Evolutionary conservation across 2,888 invertebrate genomes (phyloP), one percentile per base, ranked within the genome.

Genomic region (Meteorus colon): DNA sequence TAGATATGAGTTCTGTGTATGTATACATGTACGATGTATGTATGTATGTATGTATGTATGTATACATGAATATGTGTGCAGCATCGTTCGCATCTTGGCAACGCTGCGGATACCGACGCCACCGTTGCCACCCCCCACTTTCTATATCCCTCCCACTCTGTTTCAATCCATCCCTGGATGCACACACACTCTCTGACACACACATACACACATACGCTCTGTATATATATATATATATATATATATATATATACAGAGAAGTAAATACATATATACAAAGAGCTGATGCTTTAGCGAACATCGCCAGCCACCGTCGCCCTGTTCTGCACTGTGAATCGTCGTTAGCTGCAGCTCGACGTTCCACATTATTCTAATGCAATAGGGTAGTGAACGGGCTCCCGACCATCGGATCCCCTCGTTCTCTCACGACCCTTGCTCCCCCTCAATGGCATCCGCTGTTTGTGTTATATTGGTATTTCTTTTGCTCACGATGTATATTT

Each of bases 321-420:
- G 71, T 29, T 65, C 73, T 62, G 70, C 74, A 66, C 80, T 74
- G 74, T 66, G 73, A 51, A 63, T 73, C 65, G 65, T 59, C 72
- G 73, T 41, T 73, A 34, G 51, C 67, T 41, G 51, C 65, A 37
- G 31, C 63, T 72, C 66, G 67, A 67, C 45, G 59, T 34, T 16
- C 34, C 67, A 51, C 73, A 76, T 76, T 76, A 76, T 76, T 76
- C 73, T 73, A 68, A 67, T 41, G 37, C 51, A 59, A 51, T 48
- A 41, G 59, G 59, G 59, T 65, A 65, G 65, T 65, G 37, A 65
- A 19, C 41, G 65, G 34, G 34, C 65, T 19, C 37, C 34, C 55
- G 55, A 37, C 65, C 37, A 24, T 65, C 34, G 0, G 24, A 65
- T 10, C 65, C 19, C 19, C 31, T 19, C 41, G 37, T 37, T 34